Evolutionary conservation across 2,888 invertebrate species (phyloP), one percentile per base, ranked within the genome.

Genomic region (Bellardia pandia): DNA sequence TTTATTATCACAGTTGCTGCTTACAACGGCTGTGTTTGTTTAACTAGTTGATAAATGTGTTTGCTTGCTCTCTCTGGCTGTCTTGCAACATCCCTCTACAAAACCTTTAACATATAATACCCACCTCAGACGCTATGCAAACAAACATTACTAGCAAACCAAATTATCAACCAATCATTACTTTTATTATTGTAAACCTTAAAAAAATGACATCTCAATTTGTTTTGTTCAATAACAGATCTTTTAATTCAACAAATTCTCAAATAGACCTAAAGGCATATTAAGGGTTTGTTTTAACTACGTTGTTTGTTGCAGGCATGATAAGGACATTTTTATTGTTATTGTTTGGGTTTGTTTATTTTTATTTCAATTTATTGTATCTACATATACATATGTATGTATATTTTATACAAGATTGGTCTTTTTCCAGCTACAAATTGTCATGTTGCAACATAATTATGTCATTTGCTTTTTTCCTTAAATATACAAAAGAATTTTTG

Each of bases 171-270:
- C 75, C 74, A 79, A 85, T 85, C 68, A 79, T 79, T 75, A 45
- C 66, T 60, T 75, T 75, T 69, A 51, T 69, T 82, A 56, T 23
- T 40, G 2, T 58, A 42, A 72, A 62, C 51, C 77, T 68, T 62
- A 53, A 66, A 69, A 68, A 78, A 78, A 85, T 87, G 74, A 87
- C 87, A 87, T 87, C 87, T 87, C 85, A 82, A 87, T 87, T 85
- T 48, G 40, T 33, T 62, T 74, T 40, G 23, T 33, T 7, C 23
- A 3, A 1, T 11, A 45, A 45, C 23, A 75, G 69, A 78, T 68
- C 75, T 60, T 40, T 81, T 85, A 87, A 87, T 87, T 48, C 81
- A 81, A 56, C 69, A 87, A 87, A 87, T 85, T 78, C 87, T 78
- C 87, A 87, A 87, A 87, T 60, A 87, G 81, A 82, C 87, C 87